These are phyloP conservation scores for Ciona savignyi DNA, from an alignment of 23 tunicate species.

Conservation along the genomic window DNA sequence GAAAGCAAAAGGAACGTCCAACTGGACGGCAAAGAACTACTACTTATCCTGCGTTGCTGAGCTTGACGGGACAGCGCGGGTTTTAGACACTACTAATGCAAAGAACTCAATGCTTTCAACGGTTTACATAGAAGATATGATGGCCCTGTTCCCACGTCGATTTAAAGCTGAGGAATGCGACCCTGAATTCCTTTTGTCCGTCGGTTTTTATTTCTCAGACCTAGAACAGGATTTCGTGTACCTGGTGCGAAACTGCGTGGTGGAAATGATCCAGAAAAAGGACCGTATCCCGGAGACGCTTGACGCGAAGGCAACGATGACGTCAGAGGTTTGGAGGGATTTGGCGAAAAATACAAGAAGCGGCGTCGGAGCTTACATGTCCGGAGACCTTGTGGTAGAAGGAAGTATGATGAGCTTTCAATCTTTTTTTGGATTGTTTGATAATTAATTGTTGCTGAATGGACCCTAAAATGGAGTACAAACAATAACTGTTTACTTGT, in stretches of 20 bases:
- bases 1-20: neutral
- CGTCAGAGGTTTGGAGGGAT: conserved; percentile 12
- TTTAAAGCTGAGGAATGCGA: conserved; percentile 13
- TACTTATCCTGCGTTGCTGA: conserved; percentile 4
- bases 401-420: conserved; percentile 5
- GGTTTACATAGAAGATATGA: neutral
- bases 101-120: neutral
- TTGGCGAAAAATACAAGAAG: neutral
- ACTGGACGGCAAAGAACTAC: conserved; percentile 4
- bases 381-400: conserved; percentile 5
- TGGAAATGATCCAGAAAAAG: neutral
- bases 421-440: neutral
- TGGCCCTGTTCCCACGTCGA: conserved; percentile 1
- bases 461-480: no score
- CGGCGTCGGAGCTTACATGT: conserved; percentile 4
- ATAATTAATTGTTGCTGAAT: no score
- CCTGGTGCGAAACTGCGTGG: conserved; percentile 1
- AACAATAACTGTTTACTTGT: no score
- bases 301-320: conserved; percentile 1
- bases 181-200: neutral
- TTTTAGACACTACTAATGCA: neutral
- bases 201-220: conserved; percentile 1
- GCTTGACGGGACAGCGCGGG: conserved; percentile 4
- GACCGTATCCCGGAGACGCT: neutral
- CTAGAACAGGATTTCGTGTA: neutral